These are phyloP conservation scores for Callorhinus ursinus DNA, from an alignment of 2,113 vertebrate genomes.

Conservation along the genomic window DNA sequence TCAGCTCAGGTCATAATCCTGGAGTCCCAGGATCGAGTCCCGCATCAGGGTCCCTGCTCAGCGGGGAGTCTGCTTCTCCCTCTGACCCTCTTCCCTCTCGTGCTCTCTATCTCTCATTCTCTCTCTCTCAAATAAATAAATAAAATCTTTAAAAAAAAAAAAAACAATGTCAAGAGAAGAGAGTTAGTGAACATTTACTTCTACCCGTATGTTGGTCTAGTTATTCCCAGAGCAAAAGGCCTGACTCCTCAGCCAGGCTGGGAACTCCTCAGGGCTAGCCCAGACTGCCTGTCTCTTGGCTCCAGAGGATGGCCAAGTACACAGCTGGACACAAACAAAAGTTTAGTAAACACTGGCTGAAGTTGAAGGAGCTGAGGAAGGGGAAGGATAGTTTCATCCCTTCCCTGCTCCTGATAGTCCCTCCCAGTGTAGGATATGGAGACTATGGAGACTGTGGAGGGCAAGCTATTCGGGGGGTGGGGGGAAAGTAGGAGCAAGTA, in stretches of 20 bases:
- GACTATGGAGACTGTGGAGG: background rate
- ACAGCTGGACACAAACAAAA: background rate
- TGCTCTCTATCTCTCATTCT: too few species aligned
- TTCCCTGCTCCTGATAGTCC: background rate
- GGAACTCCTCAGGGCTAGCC: background rate
- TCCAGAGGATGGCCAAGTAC: background rate
- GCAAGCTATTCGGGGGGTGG: background rate
- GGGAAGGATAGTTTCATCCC: background rate
- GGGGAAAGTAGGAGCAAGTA: background rate
- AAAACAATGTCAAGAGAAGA: background rate
- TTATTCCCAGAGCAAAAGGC: background rate
- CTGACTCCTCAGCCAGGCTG: background rate
- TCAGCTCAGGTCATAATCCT: too few species aligned
- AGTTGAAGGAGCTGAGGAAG: background rate
- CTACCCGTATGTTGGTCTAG: background rate
- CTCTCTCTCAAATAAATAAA: too few species aligned
- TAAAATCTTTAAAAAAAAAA: too few species aligned
- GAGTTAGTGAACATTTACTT: background rate
- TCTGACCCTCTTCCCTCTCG: too few species aligned
- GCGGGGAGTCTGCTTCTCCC: too few species aligned
- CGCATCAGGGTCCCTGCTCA: too few species aligned
- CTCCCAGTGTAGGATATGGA: background rate
- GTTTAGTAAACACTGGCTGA: background rate
- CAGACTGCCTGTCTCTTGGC: background rate
- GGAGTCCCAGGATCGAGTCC: too few species aligned